phyloP scores from a whole-genome alignment of 2,113 vertebrate species.

The Toxostoma redivivum region DNA sequence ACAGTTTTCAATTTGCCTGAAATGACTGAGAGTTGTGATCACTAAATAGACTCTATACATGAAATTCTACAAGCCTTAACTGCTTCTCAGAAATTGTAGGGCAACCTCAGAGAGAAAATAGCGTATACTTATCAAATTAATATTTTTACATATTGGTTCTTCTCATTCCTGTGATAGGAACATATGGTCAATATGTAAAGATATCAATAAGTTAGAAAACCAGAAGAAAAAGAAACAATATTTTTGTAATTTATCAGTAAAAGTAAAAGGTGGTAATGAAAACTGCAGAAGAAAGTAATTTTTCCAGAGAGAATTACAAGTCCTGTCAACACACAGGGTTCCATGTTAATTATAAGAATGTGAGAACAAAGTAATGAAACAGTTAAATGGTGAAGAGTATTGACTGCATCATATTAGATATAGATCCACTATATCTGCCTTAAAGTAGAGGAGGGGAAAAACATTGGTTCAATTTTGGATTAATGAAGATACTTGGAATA shows the following conservation, averaged over 20 bases:
- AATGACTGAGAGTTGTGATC: not conserved
- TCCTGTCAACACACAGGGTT: not conserved
- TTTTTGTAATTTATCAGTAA: not conserved
- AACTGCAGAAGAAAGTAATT: not conserved
- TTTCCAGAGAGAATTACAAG: not conserved
- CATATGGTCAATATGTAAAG: not conserved
- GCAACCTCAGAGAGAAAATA: not conserved
- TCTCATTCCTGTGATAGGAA: not conserved
- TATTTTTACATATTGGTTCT: not conserved
- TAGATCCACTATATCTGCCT: not conserved
- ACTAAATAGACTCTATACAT: not conserved
- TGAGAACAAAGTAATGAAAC: slow-evolving; percentile 8
- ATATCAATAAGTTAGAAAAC: not conserved
- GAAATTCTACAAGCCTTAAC: not conserved
- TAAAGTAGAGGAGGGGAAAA: slow-evolving; percentile 18
- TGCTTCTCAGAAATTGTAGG: not conserved
- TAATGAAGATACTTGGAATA: not conserved
- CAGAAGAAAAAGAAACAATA: not conserved
- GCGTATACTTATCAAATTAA: not conserved
- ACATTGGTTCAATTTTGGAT: not conserved
- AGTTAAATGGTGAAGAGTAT: slow-evolving; percentile 29
- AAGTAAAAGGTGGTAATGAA: not conserved
- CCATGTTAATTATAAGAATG: slow-evolving; percentile 29
- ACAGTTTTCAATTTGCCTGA: not conserved
- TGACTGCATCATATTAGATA: not conserved